Base-by-base conservation (phyloP, 2,888 invertebrate genomes). In the Caenorhabditis sinica region DNA sequence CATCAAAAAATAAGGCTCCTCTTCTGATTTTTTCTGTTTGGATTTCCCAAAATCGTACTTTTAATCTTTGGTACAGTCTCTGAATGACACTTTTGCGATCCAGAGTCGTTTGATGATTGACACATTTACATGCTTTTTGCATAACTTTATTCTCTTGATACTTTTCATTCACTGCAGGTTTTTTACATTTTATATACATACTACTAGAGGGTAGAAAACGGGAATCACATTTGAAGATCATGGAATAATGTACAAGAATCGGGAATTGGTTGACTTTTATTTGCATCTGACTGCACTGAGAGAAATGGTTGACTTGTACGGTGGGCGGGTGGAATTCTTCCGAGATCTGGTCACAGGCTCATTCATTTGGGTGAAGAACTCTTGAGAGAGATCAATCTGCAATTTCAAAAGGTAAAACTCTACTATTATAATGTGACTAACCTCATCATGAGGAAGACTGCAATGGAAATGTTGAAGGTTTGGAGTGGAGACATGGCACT, bases 391-490 rank as follows among this genome's bases (percentile, higher is more conserved):
- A 30, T 84, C 76, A 43, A 84, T 79, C 80, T 79, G 79, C 40
- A 77, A 83, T 43, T n/a, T n/a, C n/a, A n/a, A n/a, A n/a, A n/a
- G n/a, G n/a, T n/a, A 33, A n/a, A 36, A 13, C 25, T 61, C 2
- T 36, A 40, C 45, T 33, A 58, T n/a, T 1, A 13, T 3, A n/a
- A 28, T 13, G 49, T 17, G 1, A 40, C 49, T 69, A n/a, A 81
- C 76, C 76, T 63, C 53, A n/a, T 69, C 58, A 30, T 86, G 76
- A 33, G 86, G 82, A 20, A 86, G 69, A 58, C 45, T 60, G 69
- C 82, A 81, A 28, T 66, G 75, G 66, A 86, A 83, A 20, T 86
- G 72, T 28, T 63, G 79, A 13, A 82, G 79, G 25, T 86, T 83
- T 33, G 80, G 80, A 4, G 80, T 72, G 13, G 69, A 65, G 58